Percentiles rank a stretch among this genome's conserved stretches.
Evolutionary conservation across 2,888 invertebrate genomes (phyloP).

Genomic region (Perithous albicinctus): DNA sequence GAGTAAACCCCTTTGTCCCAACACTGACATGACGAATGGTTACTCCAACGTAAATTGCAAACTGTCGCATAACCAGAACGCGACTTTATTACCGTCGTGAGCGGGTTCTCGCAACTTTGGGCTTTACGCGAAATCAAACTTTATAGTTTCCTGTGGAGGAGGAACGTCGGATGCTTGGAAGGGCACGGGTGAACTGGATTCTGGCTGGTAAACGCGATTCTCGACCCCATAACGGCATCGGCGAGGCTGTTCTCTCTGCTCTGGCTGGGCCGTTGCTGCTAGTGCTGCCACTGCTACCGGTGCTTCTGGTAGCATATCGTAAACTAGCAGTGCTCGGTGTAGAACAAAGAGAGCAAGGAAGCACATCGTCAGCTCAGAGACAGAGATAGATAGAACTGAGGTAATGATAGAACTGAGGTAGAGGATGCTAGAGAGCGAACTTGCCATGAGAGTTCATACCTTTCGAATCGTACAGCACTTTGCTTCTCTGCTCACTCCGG

Average conservation of each 20-base stretch:
- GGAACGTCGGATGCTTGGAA: slow-evolving; percentile 20
- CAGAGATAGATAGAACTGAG: slow-evolving; percentile 45
- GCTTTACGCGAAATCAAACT: slow-evolving; percentile 49
- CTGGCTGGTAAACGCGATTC: slow-evolving; percentile 33
- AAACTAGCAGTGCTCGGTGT: slow-evolving; percentile 17
- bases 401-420: slow-evolving; percentile 9
- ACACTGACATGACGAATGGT: slow-evolving; percentile 31
- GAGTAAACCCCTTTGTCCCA: background rate
- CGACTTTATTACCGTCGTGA: slow-evolving; percentile 47
- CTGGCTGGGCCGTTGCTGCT: slow-evolving; percentile 9
- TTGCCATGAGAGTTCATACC: slow-evolving; percentile 43
- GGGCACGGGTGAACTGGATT: slow-evolving; percentile 17
- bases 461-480: slow-evolving; percentile 33
- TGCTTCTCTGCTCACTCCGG: slow-evolving; percentile 35
- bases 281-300: slow-evolving; percentile 10
- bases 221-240: slow-evolving; percentile 30
- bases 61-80: slow-evolving; percentile 45
- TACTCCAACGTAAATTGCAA: slow-evolving; percentile 23
- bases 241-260: slow-evolving; percentile 15
- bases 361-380: slow-evolving; percentile 43
- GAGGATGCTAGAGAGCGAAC: slow-evolving; percentile 44
- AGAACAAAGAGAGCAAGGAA: slow-evolving; percentile 36
- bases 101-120: slow-evolving; percentile 29
- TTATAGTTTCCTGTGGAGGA: slow-evolving; percentile 28
- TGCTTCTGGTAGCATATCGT: slow-evolving; percentile 44